Evolutionary conservation across 2,113 vertebrate genomes (phyloP), one percentile per base, ranked within the genome.

Genomic region (Loxodonta africana): DNA sequence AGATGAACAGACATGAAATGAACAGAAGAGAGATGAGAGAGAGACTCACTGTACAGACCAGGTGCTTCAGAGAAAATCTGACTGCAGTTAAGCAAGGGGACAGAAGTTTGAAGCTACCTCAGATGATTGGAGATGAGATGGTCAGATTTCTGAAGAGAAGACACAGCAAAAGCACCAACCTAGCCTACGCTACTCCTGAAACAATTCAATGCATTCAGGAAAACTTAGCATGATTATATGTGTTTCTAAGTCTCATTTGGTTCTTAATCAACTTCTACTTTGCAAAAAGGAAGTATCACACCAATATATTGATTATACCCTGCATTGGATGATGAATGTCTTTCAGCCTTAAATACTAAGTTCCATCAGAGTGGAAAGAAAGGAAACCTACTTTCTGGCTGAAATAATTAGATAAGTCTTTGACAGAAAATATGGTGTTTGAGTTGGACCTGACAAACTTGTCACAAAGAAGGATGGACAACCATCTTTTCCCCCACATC

Each of bases 321-420:
- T 63, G 9, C 25, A 53, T 17, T 90, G 25, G 65, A 15, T 65
- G 33, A 92, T 84, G 1, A 63, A 80, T 37, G 23, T 28, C 46
- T 83, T 96, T 69, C 11, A 86, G 51, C 91, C 10, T 57, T 67
- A 83, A 86, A 20, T 14, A 63, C 23, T 53, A 85, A 67, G 33
- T 86, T 87, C 4, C 41, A 63, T 91, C 25, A 51, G n/a, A 82
- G 30, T 63, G 14, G 17, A 85, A 95, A 93, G 67, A 87, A 95
- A 89, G 63, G 57, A 96, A 93, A 62, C 4, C 5, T 88, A 12
- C 41, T 95, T 78, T 65, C 78, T 76, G n/a, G 63, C 41, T 53
- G 4, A 90, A 83, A 82, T 65, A 73, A 91, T 86, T 51, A 96
- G 57, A 20, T 92, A 69, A 60, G 6, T 83, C 30, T 94, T 92